Evolutionary conservation across 2,888 invertebrate species (phyloP).

Genomic region (Cistogaster globosa): DNA sequence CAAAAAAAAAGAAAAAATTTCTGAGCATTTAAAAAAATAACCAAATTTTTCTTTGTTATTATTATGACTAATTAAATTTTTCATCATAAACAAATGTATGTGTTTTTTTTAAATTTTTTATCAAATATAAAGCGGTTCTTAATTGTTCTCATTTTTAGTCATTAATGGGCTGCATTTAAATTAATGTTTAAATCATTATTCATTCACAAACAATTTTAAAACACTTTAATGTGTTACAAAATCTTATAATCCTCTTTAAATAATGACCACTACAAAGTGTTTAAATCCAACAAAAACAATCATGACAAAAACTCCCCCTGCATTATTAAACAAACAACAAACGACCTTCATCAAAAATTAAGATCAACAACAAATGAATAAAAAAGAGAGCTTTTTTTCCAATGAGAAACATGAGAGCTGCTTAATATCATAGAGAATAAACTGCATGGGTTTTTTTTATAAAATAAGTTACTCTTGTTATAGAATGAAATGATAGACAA

Average conservation of each 20-base stretch:
- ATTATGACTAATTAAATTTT: background rate
- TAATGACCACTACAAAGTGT: slow-evolving; percentile 22
- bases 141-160: background rate
- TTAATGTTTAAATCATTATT: background rate
- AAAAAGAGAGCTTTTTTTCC: slow-evolving; percentile 38
- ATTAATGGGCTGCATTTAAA: background rate
- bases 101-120: background rate
- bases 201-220: background rate
- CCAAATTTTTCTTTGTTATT: background rate
- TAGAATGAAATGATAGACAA: slow-evolving; percentile 28
- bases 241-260: slow-evolving; percentile 34
- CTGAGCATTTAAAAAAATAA: too few species aligned
- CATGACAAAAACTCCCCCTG: slow-evolving; percentile 10
- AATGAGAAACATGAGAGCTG: slow-evolving; percentile 12
- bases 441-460: slow-evolving; percentile 18
- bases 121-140: background rate
- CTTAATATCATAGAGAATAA: slow-evolving; percentile 29
- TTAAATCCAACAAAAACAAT: slow-evolving; percentile 13
- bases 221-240: slow-evolving; percentile 1
- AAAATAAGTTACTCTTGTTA: slow-evolving; percentile 38
- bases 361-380: slow-evolving; percentile 33
- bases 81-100: background rate
- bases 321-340: slow-evolving; percentile 5
- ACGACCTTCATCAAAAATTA: slow-evolving; percentile 66
- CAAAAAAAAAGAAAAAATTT: too few species aligned